Conservation (phyloP, 2,113 vertebrate genomes). For the Antechinus stuartii region DNA sequence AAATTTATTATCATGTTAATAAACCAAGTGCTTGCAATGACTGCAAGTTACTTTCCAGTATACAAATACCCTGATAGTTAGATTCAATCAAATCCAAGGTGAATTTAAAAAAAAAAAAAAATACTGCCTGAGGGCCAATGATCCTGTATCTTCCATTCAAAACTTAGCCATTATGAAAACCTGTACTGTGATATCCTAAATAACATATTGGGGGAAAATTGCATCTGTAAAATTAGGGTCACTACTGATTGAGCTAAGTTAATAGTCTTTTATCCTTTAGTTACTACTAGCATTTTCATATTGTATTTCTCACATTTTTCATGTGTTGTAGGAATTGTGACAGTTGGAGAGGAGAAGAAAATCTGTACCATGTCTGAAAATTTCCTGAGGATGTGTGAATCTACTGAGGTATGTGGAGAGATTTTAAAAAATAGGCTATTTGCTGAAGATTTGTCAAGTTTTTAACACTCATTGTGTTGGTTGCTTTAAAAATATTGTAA, state of each 20-base stretch:
- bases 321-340: conserved; percentile 91
- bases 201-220: not conserved
- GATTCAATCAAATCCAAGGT: conserved; percentile 21
- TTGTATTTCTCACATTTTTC: conserved; percentile 48
- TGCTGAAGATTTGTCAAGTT: conserved; percentile 28
- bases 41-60: not conserved
- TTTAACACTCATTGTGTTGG: not conserved
- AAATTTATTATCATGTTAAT: not conserved
- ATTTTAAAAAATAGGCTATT: conserved; percentile 15
- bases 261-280: not conserved
- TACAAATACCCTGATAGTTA: not conserved
- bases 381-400: conserved; percentile 97
- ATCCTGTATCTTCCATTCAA: not conserved
- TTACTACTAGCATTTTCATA: not conserved
- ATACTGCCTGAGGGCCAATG: conserved; percentile 2
- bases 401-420: conserved; percentile 89
- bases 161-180: not conserved
- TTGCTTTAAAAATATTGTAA: not conserved
- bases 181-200: not conserved
- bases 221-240: not conserved
- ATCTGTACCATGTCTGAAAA: conserved; percentile 94
- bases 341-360: conserved; percentile 93
- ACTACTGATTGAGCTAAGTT: not conserved
- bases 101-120: not conserved
- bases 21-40: not conserved